Conservation (phyloP, 2,797 vertebrate genomes). For the Spondyliosoma cantharus region DNA sequence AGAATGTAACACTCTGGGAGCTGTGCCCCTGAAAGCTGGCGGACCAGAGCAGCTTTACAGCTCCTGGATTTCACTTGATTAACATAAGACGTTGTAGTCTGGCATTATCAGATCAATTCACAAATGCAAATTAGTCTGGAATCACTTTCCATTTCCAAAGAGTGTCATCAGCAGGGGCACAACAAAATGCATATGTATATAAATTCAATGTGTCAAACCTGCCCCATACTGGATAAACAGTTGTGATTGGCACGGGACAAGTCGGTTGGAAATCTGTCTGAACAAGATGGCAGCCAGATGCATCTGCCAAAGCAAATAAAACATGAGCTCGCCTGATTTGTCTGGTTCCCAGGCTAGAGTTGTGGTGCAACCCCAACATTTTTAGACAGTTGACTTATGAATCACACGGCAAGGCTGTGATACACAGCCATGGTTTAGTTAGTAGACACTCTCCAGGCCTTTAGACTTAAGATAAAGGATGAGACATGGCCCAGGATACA, state of each 20-base stretch:
- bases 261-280: too few species aligned
- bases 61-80: conserved; percentile 42
- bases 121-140: too few species aligned
- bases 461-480: conserved; percentile 5
- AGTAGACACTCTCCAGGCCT: conserved; percentile 12
- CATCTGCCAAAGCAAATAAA: too few species aligned
- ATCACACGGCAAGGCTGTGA: conserved; percentile 3
- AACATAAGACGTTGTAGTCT: conserved; percentile 16
- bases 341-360: not conserved
- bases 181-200: too few species aligned
- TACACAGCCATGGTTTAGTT: conserved; percentile 1
- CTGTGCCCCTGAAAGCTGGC: conserved; percentile 6
- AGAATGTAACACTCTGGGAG: conserved; percentile 12
- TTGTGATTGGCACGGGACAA: too few species aligned
- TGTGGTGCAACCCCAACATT: not conserved
- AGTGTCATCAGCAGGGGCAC: too few species aligned
- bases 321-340: too few species aligned
- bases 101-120: too few species aligned
- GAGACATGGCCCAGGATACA: not conserved
- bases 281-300: too few species aligned
- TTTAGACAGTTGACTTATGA: conserved; percentile 24
- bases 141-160: too few species aligned
- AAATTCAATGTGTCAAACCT: too few species aligned
- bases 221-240: too few species aligned
- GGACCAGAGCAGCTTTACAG: conserved; percentile 14